Conservation (phyloP, 2,888 invertebrate genomes). For the Brenthis hecate region DNA sequence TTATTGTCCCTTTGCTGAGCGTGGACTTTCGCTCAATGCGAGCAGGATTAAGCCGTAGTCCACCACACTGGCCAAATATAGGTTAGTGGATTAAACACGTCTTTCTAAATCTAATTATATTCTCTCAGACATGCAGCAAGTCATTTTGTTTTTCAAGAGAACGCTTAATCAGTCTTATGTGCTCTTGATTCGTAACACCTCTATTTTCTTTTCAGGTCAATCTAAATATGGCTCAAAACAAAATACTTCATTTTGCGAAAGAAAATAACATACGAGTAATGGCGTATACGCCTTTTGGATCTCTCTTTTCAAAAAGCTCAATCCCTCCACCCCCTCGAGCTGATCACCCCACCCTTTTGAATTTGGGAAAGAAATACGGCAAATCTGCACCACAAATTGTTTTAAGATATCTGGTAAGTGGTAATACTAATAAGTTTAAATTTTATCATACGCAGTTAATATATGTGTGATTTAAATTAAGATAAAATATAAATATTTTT, state of each 20-base stretch:
- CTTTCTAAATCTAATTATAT: no score
- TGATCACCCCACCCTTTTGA: constrained; percentile 77
- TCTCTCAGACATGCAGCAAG: no score
- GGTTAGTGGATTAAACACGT: no score
- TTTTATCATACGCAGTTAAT: not conserved
- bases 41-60: no score
- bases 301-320: constrained; percentile 33
- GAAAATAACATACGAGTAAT: constrained; percentile 85
- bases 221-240: constrained; percentile 86
- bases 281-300: constrained; percentile 81
- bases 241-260: constrained; percentile 85
- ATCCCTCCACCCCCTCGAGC: constrained; percentile 67
- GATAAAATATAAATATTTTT: no score
- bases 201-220: constrained; percentile 63
- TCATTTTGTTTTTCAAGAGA: no score
- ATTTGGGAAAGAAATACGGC: constrained; percentile 83
- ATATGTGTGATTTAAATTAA: no score
- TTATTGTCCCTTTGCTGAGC: no score
- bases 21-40: no score
- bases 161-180: no score
- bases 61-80: no score
- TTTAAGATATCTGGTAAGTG: constrained; percentile 84
- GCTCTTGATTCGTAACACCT: no score
- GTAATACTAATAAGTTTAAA: not conserved
- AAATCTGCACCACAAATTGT: constrained; percentile 85